Evolutionary conservation across 2,797 vertebrate species (phyloP), one percentile per base, ranked within the genome.

Genomic region (Ptychadena robeensis): DNA sequence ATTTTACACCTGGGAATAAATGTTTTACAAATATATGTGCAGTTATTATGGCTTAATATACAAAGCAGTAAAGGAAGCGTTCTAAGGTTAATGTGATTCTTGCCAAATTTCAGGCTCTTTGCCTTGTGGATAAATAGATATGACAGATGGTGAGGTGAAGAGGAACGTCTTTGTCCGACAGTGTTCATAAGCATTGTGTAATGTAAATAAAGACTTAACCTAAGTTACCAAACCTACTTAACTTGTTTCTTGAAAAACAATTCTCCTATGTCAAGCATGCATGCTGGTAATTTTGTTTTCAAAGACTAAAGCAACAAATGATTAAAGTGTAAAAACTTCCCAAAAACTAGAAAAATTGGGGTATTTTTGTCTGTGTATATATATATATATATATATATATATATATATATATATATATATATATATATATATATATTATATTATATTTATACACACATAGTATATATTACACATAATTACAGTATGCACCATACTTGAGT

Each of bases 51-150:
- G 44, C 44, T 10, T 34, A 12, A 28, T 32, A 12, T 74, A 35
- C 48, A 74, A 73, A 31, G 30, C 28, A 53, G 25, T 57, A 11
- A 27, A 4, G 5, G 9, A 1, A 44, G 48, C 28, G 9, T 59
- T 59, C 48, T 59, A 61, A 28, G 28, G 48, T 9, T 34, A 74
- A 32, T 11, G 12, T 4, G 12, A 14, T 61, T 18, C 31, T 59
- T 74, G 38, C 22, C 72, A 59, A 73, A 10, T 73, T 53, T 53
- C 30, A n/a, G 15, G 22, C 22, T 14, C 9, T 73, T 59, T 74
- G 48, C 53, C 72, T 74, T 34, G 18, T 11, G 61, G 53, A 31
- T 53, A 74, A 74, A 74, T 35, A 48, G 38, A 53, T 73, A 15
- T 28, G 57, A 25, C 70, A 53, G 40, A 73, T 73, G 27, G 40